A percentile compares a stretch with the other conserved stretches of the same genome.
Evolutionary conservation across 2,888 invertebrate species (phyloP).

Genomic region (Sinodicranocentrus sp.): DNA sequence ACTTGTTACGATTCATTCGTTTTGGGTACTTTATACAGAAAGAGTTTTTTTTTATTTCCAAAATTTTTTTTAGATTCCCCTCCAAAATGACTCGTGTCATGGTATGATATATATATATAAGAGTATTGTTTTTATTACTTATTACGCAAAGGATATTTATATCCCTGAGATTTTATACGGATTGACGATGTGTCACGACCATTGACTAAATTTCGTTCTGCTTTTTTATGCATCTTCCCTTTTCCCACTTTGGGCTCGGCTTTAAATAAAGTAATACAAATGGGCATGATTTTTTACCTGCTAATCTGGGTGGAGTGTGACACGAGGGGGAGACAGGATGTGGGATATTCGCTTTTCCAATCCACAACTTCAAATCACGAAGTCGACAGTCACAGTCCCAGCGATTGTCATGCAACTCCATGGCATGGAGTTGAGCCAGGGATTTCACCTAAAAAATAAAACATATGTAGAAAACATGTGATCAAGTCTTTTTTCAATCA

Average conservation of each 20-base stretch:
- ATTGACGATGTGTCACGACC: too few relatives aligned
- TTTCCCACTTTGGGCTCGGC: too few relatives aligned
- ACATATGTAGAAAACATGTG: background rate
- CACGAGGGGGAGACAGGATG: slow-evolving; percentile 89
- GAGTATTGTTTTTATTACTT: too few relatives aligned
- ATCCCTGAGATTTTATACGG: too few relatives aligned
- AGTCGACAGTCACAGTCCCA: slow-evolving; percentile 94
- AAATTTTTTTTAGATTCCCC: slow-evolving; percentile 6
- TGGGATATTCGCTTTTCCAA: slow-evolving; percentile 84
- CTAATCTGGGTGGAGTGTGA: slow-evolving; percentile 78
- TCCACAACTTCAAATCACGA: slow-evolving; percentile 89
- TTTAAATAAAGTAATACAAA: too few relatives aligned
- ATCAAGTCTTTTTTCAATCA: background rate
- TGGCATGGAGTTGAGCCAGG: slow-evolving; percentile 82
- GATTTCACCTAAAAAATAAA: slow-evolving; percentile 74
- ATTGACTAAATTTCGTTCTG: too few relatives aligned
- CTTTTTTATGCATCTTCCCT: too few relatives aligned
- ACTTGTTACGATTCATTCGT: too few relatives aligned
- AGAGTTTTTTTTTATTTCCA: too few relatives aligned
- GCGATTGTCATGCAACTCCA: slow-evolving; percentile 91
- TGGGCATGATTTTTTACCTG: slow-evolving; percentile 70
- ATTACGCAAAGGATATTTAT: too few relatives aligned
- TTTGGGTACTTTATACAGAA: too few relatives aligned
- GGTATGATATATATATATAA: background rate
- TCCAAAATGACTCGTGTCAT: slow-evolving; percentile 61